Conservation (phyloP, 2,113 vertebrate genomes). For the Etia nguti region DNA sequence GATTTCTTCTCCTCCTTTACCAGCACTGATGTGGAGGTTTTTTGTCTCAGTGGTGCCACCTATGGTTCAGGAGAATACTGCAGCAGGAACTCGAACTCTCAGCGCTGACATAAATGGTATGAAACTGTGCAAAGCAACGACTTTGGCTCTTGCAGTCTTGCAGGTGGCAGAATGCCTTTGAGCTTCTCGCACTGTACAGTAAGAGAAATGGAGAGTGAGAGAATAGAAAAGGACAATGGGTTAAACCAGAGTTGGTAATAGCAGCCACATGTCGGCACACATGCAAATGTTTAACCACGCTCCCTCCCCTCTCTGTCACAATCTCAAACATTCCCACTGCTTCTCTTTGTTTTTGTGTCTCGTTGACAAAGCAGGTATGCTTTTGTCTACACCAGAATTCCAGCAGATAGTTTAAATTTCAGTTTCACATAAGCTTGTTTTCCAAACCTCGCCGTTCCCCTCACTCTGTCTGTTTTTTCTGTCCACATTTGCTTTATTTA, state of each 20-base stretch:
- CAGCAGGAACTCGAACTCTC: not conserved
- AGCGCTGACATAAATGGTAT: not conserved
- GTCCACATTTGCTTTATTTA: not conserved
- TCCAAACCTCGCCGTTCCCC: not conserved
- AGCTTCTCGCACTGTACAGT: not conserved
- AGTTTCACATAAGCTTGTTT: not conserved
- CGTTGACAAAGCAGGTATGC: not conserved
- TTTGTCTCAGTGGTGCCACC: not conserved
- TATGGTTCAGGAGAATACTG: not conserved
- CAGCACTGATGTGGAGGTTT: not conserved
- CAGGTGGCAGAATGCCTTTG: not conserved
- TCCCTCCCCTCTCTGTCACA: slow-evolving; percentile 25
- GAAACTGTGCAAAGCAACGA: not conserved
- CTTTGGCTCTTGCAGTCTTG: not conserved
- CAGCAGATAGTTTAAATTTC: not conserved
- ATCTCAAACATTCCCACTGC: slow-evolving; percentile 4
- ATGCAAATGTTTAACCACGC: slow-evolving; percentile 52
- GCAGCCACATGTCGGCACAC: slow-evolving; percentile 59
- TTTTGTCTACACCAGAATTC: not conserved
- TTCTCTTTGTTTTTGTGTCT: slow-evolving; percentile 1
- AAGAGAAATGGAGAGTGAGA: not conserved
- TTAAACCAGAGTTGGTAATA: slow-evolving; percentile 43
- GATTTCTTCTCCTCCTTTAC: not conserved
- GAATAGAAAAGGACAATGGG: slow-evolving; percentile 12
- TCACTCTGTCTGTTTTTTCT: not conserved